Evolutionary conservation across 2,888 invertebrate genomes (phyloP), one percentile per base, ranked within the genome.

Genomic region (Yponomeuta malinellus): DNA sequence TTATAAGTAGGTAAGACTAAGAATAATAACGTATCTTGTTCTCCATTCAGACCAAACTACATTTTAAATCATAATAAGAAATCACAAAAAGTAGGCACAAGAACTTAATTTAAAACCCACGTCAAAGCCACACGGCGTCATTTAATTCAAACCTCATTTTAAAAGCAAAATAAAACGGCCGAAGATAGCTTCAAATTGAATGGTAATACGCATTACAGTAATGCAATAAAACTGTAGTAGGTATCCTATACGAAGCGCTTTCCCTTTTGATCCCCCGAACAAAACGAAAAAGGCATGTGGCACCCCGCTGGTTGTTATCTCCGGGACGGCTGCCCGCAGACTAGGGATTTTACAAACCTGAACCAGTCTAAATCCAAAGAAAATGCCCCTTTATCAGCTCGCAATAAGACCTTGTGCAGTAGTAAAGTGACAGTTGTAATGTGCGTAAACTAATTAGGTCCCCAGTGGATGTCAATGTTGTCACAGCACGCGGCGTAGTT

Each of bases 391-490:
- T 52, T 69, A 23, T 1, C n/a, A 12, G 5, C 10, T 31, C 31
- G 52, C 4, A 12, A 52, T 69, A 69, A 69, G 33, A 52, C 29
- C 31, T 8, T 15, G 12, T 29, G 2, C 10, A 59, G 6, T 10
- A 8, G 69, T 15, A 63, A 59, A 29, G 10, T 12, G 48, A 69
- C 52, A 29, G 48, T 52, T 52, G 69, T 69, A 23, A 8, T 37
- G 29, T 70, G 6, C 15, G 63, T 89, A 90, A 92, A 90, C 91
- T 91, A 92, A 92, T 92, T 92, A 91, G 89, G 84, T 80, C 85
- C 90, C 89, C 83, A 81, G 81, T 83, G 84, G 85, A 81, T 86
- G 89, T 89, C 89, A 89, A 89, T 88, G 88, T 89, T 89, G 87
- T 85, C 87, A 74, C 81, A 82, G 86, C 90, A 88, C 86, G 89